Evolutionary conservation across 2,888 invertebrate genomes (phyloP).

Genomic region (Pheosia gnoma): DNA sequence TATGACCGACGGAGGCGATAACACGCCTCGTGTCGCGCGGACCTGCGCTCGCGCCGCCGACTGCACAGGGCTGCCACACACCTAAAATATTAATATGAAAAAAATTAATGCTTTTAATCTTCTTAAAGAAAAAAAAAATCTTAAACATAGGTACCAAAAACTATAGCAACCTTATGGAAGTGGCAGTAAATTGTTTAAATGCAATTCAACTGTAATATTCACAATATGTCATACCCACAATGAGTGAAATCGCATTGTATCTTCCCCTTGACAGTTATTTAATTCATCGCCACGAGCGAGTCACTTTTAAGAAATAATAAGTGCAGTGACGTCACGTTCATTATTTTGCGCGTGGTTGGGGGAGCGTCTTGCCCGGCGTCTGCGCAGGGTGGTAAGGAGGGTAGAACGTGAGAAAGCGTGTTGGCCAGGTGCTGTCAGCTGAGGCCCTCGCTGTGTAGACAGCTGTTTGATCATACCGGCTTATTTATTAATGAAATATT

Average conservation of each 20-base stretch:
- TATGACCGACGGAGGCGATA: slow-evolving; percentile 70
- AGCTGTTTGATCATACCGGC: slow-evolving; percentile 56
- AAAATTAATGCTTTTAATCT: not conserved
- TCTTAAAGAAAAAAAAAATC: too few species aligned
- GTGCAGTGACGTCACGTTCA: slow-evolving; percentile 55
- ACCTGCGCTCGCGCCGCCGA: slow-evolving; percentile 54
- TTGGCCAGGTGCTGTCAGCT: slow-evolving; percentile 73
- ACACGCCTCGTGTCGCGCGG: slow-evolving; percentile 70
- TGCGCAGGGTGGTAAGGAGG: slow-evolving; percentile 50
- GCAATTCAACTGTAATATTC: not conserved
- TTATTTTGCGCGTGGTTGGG: slow-evolving; percentile 38
- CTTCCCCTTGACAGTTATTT: slow-evolving; percentile 28
- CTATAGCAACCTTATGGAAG: too few species aligned
- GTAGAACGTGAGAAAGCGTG: slow-evolving; percentile 77
- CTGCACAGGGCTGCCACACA: slow-evolving; percentile 62
- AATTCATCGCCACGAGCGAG: slow-evolving; percentile 63
- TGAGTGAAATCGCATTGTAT: not conserved
- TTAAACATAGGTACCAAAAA: too few species aligned
- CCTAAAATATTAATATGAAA: not conserved
- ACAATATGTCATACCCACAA: not conserved
- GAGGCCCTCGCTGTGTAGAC: slow-evolving; percentile 46
- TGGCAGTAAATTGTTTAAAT: too few species aligned
- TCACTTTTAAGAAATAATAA: slow-evolving; percentile 44
- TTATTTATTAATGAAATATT: slow-evolving; percentile 25
- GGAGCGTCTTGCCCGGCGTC: slow-evolving; percentile 49